Evolutionary conservation across 2,888 invertebrate species (phyloP).

Genomic region (Apamea anceps): DNA sequence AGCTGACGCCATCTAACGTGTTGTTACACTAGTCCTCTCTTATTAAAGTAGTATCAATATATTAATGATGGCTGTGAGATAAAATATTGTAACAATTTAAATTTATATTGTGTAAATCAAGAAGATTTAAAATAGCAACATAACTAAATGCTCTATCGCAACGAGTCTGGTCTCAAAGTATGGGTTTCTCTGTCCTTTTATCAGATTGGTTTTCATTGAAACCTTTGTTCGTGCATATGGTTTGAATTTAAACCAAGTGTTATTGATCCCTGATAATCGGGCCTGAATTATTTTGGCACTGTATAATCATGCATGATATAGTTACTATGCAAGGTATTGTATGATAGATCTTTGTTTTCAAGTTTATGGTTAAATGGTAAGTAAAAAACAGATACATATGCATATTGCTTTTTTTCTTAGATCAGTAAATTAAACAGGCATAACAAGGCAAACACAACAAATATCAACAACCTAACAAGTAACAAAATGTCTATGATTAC

Average conservation of each 20-base stretch:
- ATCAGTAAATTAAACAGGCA: constrained; percentile 22
- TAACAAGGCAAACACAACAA: constrained; percentile 30
- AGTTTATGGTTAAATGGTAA: constrained; percentile 8
- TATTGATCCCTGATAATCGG: constrained; percentile 55
- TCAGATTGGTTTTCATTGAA: constrained; percentile 59
- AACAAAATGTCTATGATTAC: constrained; percentile 24
- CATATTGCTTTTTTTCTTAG: constrained; percentile 44
- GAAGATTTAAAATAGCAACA: constrained; percentile 82
- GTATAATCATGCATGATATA: constrained; percentile 64
- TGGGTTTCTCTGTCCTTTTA: constrained; percentile 58
- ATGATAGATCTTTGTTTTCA: constrained; percentile 29
- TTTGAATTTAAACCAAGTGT: constrained; percentile 52
- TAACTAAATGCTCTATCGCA: constrained; percentile 80
- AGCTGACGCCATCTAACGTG: constrained; percentile 88
- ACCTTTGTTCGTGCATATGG: constrained; percentile 43
- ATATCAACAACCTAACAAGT: constrained; percentile 18
- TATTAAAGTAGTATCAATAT: constrained; percentile 90
- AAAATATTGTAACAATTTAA: constrained; percentile 89
- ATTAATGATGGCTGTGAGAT: constrained; percentile 91
- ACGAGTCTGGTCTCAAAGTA: constrained; percentile 74
- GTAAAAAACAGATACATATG: constrained; percentile 25
- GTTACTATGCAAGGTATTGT: constrained; percentile 48
- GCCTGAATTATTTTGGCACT: constrained; percentile 66
- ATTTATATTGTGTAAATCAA: constrained; percentile 89
- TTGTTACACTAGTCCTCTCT: constrained; percentile 89